A percentile compares a stretch with the other conserved stretches of the same genome.
phyloP scores from a whole-genome alignment of 2,888 invertebrate genomes.

The Phortica okadai region DNA sequence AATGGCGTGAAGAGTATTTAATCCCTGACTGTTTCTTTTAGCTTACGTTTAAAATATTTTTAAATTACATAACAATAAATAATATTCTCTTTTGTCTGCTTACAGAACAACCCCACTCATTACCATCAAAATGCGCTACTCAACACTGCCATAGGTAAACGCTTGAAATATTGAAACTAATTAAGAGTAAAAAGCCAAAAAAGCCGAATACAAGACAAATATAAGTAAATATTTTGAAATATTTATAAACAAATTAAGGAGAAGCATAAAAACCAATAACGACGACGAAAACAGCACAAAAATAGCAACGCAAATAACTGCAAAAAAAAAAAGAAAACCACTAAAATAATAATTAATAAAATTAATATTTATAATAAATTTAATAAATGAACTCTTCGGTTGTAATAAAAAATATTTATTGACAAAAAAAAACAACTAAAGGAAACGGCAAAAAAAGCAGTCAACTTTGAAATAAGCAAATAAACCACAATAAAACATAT shows the following conservation, averaged over 20 bases:
- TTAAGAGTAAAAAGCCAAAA: neutral
- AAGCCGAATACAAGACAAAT: slow-evolving; percentile 26
- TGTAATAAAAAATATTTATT: slow-evolving; percentile 51
- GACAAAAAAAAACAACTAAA: slow-evolving; percentile 34
- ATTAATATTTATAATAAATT: slow-evolving; percentile 13
- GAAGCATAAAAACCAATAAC: slow-evolving; percentile 37
- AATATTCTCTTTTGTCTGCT: neutral
- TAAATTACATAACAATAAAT: neutral
- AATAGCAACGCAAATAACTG: slow-evolving; percentile 13
- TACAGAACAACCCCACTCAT: slow-evolving; percentile 12
- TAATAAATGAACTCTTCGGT: slow-evolving; percentile 59
- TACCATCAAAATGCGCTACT: slow-evolving; percentile 59
- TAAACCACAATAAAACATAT: slow-evolving; percentile 66
- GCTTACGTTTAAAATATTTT: no score
- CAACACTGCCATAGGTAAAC: slow-evolving; percentile 66
- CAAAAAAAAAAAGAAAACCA: slow-evolving; percentile 33
- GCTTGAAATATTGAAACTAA: slow-evolving; percentile 20
- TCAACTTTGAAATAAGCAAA: slow-evolving; percentile 40
- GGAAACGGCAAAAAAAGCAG: slow-evolving; percentile 31
- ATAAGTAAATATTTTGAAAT: slow-evolving; percentile 32
- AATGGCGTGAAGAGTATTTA: no score
- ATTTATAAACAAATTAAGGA: slow-evolving; percentile 47
- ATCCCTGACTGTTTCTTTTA: no score
- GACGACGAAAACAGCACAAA: slow-evolving; percentile 38
- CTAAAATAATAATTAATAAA: slow-evolving; percentile 27